These are phyloP conservation scores for Synanthedon myopaeformis DNA, from an alignment of 2,888 invertebrate species.

Conservation along the genomic window DNA sequence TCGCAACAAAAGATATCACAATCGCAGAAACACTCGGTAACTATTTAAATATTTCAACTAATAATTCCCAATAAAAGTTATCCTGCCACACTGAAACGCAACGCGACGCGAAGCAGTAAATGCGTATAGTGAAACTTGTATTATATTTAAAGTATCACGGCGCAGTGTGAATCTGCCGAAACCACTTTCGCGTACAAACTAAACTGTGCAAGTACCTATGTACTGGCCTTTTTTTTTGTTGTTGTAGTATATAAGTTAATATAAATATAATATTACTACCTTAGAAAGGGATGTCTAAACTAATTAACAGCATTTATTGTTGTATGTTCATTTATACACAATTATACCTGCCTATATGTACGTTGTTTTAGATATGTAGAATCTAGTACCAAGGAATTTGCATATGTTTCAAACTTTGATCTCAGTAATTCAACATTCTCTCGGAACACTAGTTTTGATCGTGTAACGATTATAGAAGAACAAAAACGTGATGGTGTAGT, in stretches of 20 bases:
- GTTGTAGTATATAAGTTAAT: too few relatives aligned
- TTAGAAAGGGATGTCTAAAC: too few relatives aligned
- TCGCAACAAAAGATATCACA: constrained; percentile 16
- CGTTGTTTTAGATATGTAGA: constrained; percentile 16
- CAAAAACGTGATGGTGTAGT: constrained; percentile 23
- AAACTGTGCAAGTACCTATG: too few relatives aligned
- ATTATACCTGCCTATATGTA: background rate
- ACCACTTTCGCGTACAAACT: too few relatives aligned
- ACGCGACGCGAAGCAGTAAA: too few relatives aligned
- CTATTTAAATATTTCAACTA: background rate
- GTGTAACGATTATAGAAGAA: constrained; percentile 49
- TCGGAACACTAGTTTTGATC: constrained; percentile 44
- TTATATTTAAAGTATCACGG: too few relatives aligned
- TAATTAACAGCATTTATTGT: background rate
- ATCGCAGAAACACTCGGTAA: constrained; percentile 33
- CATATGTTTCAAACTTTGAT: constrained; percentile 43
- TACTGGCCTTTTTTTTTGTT: too few relatives aligned
- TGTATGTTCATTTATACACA: background rate
- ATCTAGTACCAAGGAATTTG: constrained; percentile 45
- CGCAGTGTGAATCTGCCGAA: too few relatives aligned
- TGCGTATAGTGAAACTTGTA: too few relatives aligned
- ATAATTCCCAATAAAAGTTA: background rate
- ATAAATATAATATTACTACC: too few relatives aligned
- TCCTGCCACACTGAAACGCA: too few relatives aligned
- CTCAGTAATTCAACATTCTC: constrained; percentile 22